phyloP scores from a whole-genome alignment of 92 coral and sea anemone species.

The Porites divaricata region DNA sequence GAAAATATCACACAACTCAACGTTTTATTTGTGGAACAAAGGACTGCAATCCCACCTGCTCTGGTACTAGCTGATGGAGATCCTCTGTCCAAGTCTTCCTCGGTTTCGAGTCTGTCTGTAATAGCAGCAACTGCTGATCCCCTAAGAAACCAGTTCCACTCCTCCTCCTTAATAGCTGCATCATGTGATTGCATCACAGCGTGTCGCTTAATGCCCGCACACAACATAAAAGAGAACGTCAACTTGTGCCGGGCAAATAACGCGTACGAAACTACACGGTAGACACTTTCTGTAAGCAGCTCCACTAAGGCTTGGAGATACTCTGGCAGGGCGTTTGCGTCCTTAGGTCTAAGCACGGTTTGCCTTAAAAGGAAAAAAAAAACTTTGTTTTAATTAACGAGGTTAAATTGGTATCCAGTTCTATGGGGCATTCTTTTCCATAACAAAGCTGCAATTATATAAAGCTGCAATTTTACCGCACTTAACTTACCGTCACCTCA shows the following conservation, averaged over 20 bases:
- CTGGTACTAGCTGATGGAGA: background rate
- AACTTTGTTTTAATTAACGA: background rate
- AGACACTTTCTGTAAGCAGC: constrained; percentile 85
- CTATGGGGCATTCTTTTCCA: too few relatives aligned
- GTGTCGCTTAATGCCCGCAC: constrained; percentile 79
- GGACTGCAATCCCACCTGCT: background rate
- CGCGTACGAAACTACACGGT: constrained; percentile 91
- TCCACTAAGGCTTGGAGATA: constrained; percentile 85
- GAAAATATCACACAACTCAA: background rate
- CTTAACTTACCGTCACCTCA: too few relatives aligned
- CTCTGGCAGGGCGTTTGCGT: constrained; percentile 68
- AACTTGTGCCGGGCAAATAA: constrained; percentile 87
- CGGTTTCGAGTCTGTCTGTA: constrained; percentile 75
- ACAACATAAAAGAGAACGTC: constrained; percentile 91
- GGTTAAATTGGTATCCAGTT: background rate
- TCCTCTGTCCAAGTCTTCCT: constrained; percentile 48
- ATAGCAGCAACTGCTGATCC: constrained; percentile 91
- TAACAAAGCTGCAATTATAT: too few relatives aligned
- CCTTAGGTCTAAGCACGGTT: constrained; percentile 66
- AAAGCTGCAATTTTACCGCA: too few relatives aligned
- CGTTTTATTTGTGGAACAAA: background rate
- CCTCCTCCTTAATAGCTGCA: constrained; percentile 62
- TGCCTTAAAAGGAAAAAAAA: background rate
- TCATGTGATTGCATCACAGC: constrained; percentile 35
- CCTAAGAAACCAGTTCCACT: constrained; percentile 91